Evolutionary conservation across 1,140 invertebrate species (phyloP), one percentile per base, ranked within the genome.

Genomic region (Lordiphosa collinella): DNA sequence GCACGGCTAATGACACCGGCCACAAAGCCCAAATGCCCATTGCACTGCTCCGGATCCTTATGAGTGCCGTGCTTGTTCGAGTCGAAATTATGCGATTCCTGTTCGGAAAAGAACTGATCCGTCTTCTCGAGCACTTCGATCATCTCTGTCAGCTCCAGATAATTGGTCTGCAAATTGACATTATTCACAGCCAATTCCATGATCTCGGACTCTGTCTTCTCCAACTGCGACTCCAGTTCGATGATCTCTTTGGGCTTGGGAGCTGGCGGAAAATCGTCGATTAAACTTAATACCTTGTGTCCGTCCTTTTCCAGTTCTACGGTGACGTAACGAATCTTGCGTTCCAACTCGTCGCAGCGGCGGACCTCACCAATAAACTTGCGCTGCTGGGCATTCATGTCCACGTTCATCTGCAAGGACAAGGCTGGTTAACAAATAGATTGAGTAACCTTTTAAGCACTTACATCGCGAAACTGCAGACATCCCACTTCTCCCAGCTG

Each of bases 241-340:
- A 98, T 98, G 89, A 99, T 99, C 90, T 98, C 98, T 59, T 96
- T 92, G 0, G 98, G 97, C 86, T 96, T 97, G 1, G 98, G 98
- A 4, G 98, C 97, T 69, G 96, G 89, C 1, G 94, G 94, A 38
- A 96, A 92, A 71, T 98, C 96, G 49, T 92, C 92, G 7, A 93
- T 91, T 44, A 94, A 92, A 65, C 96, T 95, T 12, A 93, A 90
- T 62, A 97, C 95, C 10, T 89, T 89, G 2, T 92, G 91, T 4
- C 91, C 92, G 88, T 97, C 96, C 89, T 97, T 97, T 47, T 92
- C 93, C 32, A 98, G 94, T 89, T 98, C 96, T 7, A 93, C 92
- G 74, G 97, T 95, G 60, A 98, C 92, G 84, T 96, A 98, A 4
- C 95, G 91, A 11, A 96, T 90, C 74, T 95, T 95, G 4, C 95